These are phyloP conservation scores for Cherax quadricarinatus DNA, from an alignment of 1,140 invertebrate genomes.

Conservation along the genomic window DNA sequence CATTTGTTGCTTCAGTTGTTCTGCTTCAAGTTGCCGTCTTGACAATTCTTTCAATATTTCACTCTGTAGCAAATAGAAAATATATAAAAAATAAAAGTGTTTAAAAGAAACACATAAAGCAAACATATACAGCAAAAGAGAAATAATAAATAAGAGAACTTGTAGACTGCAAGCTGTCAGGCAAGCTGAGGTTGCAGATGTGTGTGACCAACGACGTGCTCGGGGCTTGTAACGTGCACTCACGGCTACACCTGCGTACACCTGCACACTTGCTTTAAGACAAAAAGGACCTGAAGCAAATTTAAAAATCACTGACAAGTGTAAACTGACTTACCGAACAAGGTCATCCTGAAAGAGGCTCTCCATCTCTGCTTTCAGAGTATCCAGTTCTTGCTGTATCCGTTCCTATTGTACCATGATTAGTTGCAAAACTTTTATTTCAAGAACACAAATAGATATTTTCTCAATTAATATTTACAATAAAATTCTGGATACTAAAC, in stretches of 20 bases:
- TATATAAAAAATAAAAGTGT: slow-evolving; percentile 69
- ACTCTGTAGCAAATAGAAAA: slow-evolving; percentile 76
- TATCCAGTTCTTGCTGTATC: slow-evolving; percentile 62
- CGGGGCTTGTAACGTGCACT: slow-evolving; percentile 26
- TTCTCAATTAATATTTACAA: not conserved
- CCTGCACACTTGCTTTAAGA: slow-evolving; percentile 11
- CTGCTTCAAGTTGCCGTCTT: slow-evolving; percentile 91
- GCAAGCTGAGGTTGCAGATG: slow-evolving; percentile 39
- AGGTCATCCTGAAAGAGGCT: slow-evolving; percentile 56
- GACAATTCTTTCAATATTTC: slow-evolving; percentile 93
- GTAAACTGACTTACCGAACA: slow-evolving; percentile 57
- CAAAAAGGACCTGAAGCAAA: not conserved
- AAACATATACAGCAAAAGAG: slow-evolving; percentile 48
- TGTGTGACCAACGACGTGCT: slow-evolving; percentile 38
- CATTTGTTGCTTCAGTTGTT: slow-evolving; percentile 91
- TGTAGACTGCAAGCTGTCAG: slow-evolving; percentile 44
- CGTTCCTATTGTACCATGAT: slow-evolving; percentile 62
- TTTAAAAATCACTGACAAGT: not conserved
- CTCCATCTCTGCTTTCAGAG: slow-evolving; percentile 67
- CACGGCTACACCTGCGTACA: slow-evolving; percentile 18
- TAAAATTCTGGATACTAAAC: not conserved
- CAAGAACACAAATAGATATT: not conserved
- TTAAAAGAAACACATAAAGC: slow-evolving; percentile 49
- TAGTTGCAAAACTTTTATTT: slow-evolving; percentile 1
- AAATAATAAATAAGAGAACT: slow-evolving; percentile 27